Base-by-base conservation (phyloP, 2,888 invertebrate species). In the Pterostichus niger region DNA sequence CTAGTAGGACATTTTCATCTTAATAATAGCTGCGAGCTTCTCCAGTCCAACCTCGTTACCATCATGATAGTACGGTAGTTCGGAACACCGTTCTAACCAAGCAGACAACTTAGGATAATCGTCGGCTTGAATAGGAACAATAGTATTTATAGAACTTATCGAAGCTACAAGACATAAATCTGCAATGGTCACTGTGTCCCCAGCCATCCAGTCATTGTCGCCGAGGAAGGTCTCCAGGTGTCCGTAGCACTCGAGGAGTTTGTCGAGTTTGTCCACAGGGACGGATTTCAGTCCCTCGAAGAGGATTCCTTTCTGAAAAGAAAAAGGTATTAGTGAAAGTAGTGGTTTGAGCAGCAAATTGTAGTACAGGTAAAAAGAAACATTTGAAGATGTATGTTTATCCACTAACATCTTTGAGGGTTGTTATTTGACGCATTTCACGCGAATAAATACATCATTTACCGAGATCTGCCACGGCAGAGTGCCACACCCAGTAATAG, bases 101-200 rank as follows among this genome's bases (percentile, higher is more conserved):
- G 86, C 86, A 0, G 84, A 52, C 35, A 90, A 44, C 6, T 88
- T 89, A 0, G 90, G 89, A 59, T 87, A 91, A 90, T 84, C 83
- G 6, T 85, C 84, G 24, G 84, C 85, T 80, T 90, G 88, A 35
- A 91, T 88, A 0, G 89, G 88, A 1, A 88, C 0, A 5, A 90
- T 83, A 40, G 86, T 88, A 64, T 90, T 87, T 84, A 91, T 86
- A 0, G 92, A 89, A 84, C 91, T 91, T 24, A 93, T 89, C 9
- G 91, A 90, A 10, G 92, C 90, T 2, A 90, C 90, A 49, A 93
- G 90, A 84, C 91, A 90, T 75, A 93, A 90, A 85, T 94, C 94
- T 13, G 94, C 94, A 24, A 94, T 88, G 0, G 94, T 93, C 17
- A 93, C 83, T 49, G 90, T 87, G 56, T 93, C 90, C 0, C 93